Evolutionary conservation across 2,797 vertebrate genomes (phyloP).

Genomic region (Sebastes melanostomus): DNA sequence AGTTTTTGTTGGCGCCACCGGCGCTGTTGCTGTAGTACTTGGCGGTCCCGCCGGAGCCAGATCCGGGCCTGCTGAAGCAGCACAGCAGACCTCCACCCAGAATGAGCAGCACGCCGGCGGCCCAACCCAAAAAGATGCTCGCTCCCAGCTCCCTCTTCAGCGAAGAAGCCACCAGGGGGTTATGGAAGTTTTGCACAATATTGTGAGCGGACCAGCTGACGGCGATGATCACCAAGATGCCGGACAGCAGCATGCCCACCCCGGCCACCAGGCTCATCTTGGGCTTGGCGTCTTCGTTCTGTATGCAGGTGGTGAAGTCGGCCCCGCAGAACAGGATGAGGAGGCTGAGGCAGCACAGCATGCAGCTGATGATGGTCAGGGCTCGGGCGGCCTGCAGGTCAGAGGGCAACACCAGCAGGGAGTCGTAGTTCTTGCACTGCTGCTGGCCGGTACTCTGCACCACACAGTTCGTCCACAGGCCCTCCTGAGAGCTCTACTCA

Average conservation of each 20-base stretch:
- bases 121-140: conserved; percentile 84
- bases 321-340: conserved; percentile 78
- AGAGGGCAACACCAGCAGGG: conserved; percentile 69
- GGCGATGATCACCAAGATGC: conserved; percentile 79
- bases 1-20: conserved; percentile 71
- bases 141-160: conserved; percentile 77
- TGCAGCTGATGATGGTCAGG: conserved; percentile 79
- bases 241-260: conserved; percentile 71
- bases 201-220: conserved; percentile 82
- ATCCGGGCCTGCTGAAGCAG: conserved; percentile 77
- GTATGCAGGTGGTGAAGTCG: conserved; percentile 81
- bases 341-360: conserved; percentile 69
- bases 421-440: conserved; percentile 85
- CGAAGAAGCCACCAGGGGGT: rapidly evolving
- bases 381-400: conserved; percentile 82
- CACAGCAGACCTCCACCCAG: conserved; percentile 79
- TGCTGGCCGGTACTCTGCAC: conserved; percentile 85
- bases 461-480: conserved; percentile 83
- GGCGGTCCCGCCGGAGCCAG: conserved; percentile 65
- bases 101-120: conserved; percentile 70
- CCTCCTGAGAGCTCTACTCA: conserved; percentile 70
- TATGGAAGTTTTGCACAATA: conserved; percentile 67
- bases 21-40: conserved; percentile 80
- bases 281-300: conserved; percentile 77
- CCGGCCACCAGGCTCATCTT: conserved; percentile 78